Evolutionary conservation across 2,888 invertebrate species (phyloP).

Genomic region (Melanargia galathea): DNA sequence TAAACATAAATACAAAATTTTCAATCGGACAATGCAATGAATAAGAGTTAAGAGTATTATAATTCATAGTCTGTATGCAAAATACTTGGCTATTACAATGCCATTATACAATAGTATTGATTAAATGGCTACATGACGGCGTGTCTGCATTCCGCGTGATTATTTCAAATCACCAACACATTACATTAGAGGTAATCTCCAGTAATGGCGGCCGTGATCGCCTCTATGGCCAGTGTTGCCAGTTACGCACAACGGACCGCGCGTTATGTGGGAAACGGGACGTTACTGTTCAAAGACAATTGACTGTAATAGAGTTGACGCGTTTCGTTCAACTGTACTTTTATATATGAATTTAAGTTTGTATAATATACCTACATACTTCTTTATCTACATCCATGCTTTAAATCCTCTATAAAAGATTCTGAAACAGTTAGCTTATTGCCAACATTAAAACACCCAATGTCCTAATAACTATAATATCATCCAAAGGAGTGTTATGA

Average conservation of each 20-base stretch:
- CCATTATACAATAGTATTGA: conserved; percentile 58
- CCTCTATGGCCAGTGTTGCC: conserved; percentile 57
- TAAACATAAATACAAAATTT: too few species aligned
- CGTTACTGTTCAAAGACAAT: conserved; percentile 32
- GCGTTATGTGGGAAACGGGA: conserved; percentile 41
- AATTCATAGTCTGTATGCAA: conserved; percentile 19
- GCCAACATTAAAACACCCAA: too few species aligned
- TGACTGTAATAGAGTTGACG: conserved; percentile 26
- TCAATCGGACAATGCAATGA: too few species aligned
- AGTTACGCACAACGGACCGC: conserved; percentile 46
- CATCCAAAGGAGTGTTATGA: too few species aligned
- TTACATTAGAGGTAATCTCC: conserved; percentile 78
- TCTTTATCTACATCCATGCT: too few species aligned
- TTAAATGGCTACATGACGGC: conserved; percentile 62
- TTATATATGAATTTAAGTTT: too few species aligned
- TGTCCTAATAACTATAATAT: too few species aligned
- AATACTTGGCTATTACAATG: conserved; percentile 35
- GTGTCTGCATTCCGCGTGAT: conserved; percentile 72
- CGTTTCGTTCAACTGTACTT: conserved; percentile 10
- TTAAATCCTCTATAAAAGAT: too few species aligned
- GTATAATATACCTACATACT: too few species aligned
- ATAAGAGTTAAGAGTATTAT: too few species aligned
- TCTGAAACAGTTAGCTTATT: too few species aligned
- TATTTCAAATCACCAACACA: conserved; percentile 79
- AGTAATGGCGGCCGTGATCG: conserved; percentile 66